Evolutionary conservation across 2,113 vertebrate species (phyloP).

Genomic region (Camelus dromedarius): DNA sequence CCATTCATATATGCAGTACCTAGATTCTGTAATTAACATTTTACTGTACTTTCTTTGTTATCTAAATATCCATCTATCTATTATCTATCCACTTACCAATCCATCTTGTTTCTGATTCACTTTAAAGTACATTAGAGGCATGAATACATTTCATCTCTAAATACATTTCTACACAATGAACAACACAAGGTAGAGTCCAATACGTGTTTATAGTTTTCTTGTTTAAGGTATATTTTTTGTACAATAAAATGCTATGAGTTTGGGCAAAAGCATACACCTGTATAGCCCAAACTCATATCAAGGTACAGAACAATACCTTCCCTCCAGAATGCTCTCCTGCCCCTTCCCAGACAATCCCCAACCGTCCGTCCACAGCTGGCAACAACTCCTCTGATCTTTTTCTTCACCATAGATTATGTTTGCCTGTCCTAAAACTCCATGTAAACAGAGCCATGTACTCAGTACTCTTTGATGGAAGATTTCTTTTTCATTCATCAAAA

Average conservation of each 20-base stretch:
- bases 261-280: neutral
- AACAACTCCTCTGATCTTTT: neutral
- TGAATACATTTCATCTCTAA: neutral
- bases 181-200: neutral
- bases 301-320: accelerated
- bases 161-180: neutral
- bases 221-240: neutral
- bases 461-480: accelerated
- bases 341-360: too few relatives aligned
- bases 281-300: too few relatives aligned
- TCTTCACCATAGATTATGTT: neutral
- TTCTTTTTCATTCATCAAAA: neutral
- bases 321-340: accelerated
- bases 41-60: neutral
- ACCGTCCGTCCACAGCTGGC: neutral
- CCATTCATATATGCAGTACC: neutral
- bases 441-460: neutral
- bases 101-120: neutral
- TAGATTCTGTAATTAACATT: neutral
- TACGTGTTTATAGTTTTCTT: neutral
- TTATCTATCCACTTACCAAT: neutral
- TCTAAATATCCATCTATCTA: neutral
- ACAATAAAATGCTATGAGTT: neutral
- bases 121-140: neutral
- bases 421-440: neutral